Evolutionary conservation across 2,113 vertebrate genomes (phyloP).

Genomic region (Pituophis catenifer): DNA sequence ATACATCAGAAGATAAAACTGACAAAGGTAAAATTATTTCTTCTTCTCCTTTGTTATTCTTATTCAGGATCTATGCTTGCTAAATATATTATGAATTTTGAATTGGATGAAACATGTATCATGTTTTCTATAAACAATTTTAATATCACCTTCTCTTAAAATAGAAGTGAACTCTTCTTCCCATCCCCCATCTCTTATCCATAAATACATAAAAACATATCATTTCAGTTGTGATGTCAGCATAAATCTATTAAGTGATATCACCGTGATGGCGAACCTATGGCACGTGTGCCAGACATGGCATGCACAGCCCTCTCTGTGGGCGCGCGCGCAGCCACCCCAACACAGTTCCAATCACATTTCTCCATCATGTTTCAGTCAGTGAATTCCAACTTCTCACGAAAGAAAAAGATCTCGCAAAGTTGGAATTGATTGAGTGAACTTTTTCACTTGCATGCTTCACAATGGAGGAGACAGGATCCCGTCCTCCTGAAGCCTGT

Average conservation of each 20-base stretch:
- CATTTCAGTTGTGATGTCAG: neutral
- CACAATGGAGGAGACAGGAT: too few species aligned
- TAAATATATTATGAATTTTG: accelerated
- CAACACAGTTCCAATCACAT: too few species aligned
- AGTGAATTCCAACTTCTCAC: too few species aligned
- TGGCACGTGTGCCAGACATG: too few species aligned
- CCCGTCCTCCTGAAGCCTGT: too few species aligned
- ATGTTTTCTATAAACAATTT: neutral
- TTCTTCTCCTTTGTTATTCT: neutral
- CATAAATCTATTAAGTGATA: neutral
- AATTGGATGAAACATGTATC: neutral
- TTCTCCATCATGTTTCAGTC: too few species aligned
- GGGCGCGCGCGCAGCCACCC: too few species aligned
- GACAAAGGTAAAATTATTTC: slow-evolving; percentile 78
- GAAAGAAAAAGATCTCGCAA: too few species aligned
- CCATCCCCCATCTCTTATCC: neutral
- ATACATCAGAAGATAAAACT: slow-evolving; percentile 88
- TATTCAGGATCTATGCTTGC: neutral
- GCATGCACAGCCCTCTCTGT: too few species aligned
- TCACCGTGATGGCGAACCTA: neutral
- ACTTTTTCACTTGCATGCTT: too few species aligned
- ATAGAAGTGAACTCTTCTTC: neutral
- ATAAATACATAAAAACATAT: neutral
- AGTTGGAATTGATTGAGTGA: too few species aligned
- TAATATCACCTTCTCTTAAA: neutral